These are phyloP conservation scores for Caenorhabditis tropicalis DNA, from an alignment of 1,140 invertebrate genomes.

Conservation along the genomic window DNA sequence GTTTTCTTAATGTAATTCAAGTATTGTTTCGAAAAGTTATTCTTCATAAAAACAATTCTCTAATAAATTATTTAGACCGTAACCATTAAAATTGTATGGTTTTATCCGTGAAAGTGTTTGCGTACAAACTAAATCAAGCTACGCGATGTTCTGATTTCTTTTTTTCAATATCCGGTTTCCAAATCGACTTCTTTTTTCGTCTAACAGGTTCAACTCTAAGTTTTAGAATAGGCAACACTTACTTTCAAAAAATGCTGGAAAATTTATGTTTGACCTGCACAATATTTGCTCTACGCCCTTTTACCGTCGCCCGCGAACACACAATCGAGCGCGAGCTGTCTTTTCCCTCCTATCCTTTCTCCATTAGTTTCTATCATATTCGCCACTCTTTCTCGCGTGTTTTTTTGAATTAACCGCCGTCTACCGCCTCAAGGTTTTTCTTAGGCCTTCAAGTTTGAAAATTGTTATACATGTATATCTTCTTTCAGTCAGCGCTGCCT, in stretches of 20 bases:
- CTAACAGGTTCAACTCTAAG: not conserved
- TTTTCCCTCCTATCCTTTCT: not conserved
- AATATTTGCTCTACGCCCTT: slow-evolving; percentile 29
- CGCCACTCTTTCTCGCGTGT: slow-evolving; percentile 13
- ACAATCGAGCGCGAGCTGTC: slow-evolving; percentile 8
- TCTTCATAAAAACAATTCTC: too few relatives aligned
- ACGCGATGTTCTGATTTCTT: not conserved
- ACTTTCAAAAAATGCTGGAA: slow-evolving; percentile 26
- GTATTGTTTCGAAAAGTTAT: too few relatives aligned
- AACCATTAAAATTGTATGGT: not conserved
- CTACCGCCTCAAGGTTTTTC: not conserved
- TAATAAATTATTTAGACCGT: not conserved
- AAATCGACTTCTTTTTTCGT: too few relatives aligned
- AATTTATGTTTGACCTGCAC: slow-evolving; percentile 39
- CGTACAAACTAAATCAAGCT: not conserved
- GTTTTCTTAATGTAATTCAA: too few relatives aligned
- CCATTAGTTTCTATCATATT: not conserved
- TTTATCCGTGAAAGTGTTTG: not conserved
- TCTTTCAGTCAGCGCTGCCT: slow-evolving; percentile 36
- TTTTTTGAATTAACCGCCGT: slow-evolving; percentile 33
- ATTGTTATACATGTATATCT: not conserved
- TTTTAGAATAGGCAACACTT: not conserved
- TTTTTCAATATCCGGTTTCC: too few relatives aligned
- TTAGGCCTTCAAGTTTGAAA: not conserved
- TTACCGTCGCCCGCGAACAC: slow-evolving; percentile 37